Conservation (phyloP, 2,113 vertebrate genomes). For the Nothoprocta pentlandii region DNA sequence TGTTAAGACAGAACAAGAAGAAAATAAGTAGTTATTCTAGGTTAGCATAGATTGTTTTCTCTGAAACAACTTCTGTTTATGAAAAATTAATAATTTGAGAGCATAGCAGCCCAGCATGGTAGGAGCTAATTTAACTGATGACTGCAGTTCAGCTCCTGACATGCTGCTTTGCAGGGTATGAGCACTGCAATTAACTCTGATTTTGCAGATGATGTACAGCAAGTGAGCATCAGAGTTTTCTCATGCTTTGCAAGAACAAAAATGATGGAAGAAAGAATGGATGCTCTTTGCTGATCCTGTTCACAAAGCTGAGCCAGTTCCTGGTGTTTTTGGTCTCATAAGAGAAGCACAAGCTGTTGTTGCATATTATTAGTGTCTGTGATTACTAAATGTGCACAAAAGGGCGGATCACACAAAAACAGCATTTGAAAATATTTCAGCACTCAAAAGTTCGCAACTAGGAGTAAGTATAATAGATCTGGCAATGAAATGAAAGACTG, state of each 20-base stretch:
- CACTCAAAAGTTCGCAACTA: neutral
- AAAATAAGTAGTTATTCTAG: neutral
- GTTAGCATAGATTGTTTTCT: conserved; percentile 12
- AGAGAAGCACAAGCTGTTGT: neutral
- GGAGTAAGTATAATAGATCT: neutral
- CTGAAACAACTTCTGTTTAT: conserved; percentile 44
- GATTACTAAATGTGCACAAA: neutral
- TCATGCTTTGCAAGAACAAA: conserved; percentile 1
- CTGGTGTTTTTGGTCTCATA: neutral
- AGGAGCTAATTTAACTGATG: conserved; percentile 45
- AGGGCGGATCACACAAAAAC: conserved; percentile 3
- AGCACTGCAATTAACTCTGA: neutral
- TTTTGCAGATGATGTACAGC: conserved; percentile 44
- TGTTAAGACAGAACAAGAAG: neutral
- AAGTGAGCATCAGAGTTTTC: conserved; percentile 8
- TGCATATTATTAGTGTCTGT: neutral
- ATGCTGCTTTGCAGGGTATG: conserved; percentile 38
- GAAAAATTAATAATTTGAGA: conserved; percentile 58
- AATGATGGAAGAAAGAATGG: conserved; percentile 7
- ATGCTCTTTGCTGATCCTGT: neutral
- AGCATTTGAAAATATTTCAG: neutral
- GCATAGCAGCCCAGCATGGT: conserved; percentile 21
- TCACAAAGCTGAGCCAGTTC: neutral
- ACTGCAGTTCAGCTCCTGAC: conserved; percentile 46
- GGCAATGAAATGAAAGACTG: neutral